Conservation (phyloP, 2,888 invertebrate species). For the Limulus polyphemus region DNA sequence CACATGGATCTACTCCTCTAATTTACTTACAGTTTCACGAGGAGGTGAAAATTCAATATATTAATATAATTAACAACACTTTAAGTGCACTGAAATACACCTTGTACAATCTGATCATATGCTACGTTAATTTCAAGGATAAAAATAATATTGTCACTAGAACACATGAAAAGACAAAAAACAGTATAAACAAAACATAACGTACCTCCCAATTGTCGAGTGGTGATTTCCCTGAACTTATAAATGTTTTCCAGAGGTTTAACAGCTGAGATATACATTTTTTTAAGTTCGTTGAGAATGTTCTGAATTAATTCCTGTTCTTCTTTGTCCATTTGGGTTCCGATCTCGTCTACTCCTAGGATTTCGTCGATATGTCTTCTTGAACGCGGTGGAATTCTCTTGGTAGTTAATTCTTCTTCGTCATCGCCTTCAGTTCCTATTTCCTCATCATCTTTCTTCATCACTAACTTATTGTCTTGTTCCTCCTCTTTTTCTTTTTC, state of each 20-base stretch:
- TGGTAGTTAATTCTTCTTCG: not conserved
- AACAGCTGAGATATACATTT: conserved; percentile 69
- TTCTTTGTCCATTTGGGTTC: conserved; percentile 22
- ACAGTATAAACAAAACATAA: not conserved
- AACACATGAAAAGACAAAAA: not conserved
- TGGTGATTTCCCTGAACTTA: conserved; percentile 81
- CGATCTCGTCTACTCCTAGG: conserved; percentile 58
- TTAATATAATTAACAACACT: too few species aligned
- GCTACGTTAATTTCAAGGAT: not conserved
- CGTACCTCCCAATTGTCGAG: conserved; percentile 48
- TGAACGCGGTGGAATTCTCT: conserved; percentile 45
- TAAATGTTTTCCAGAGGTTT: conserved; percentile 81
- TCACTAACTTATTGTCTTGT: conserved; percentile 5
- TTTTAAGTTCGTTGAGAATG: conserved; percentile 69
- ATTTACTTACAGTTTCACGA: too few species aligned
- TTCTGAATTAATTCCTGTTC: conserved; percentile 32
- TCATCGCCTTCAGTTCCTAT: not conserved
- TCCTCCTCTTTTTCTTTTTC: conserved; percentile 28
- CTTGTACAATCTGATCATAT: too few species aligned
- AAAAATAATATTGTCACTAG: too few species aligned
- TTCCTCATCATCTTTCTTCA: conserved; percentile 36
- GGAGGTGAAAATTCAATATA: too few species aligned
- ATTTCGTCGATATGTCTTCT: conserved; percentile 45
- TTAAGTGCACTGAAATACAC: too few species aligned
- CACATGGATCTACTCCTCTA: too few species aligned